Conservation (phyloP, 2,888 invertebrate species). For the Lamellibrachia columna region DNA sequence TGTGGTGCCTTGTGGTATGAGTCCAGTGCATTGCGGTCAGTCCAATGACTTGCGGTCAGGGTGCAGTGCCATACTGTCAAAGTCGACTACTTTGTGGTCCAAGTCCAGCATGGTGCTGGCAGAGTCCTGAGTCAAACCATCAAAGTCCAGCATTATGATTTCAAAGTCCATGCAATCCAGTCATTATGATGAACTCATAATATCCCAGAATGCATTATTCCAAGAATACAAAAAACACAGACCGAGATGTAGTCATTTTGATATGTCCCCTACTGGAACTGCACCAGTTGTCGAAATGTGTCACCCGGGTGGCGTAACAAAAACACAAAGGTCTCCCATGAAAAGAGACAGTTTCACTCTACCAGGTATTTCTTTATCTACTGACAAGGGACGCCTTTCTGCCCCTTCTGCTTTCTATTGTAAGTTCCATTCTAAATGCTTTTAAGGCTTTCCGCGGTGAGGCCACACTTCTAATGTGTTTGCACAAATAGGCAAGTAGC, state of each 20-base stretch:
- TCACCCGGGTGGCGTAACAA: neutral
- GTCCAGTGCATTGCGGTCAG: neutral
- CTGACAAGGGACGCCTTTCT: neutral
- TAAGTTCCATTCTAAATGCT: neutral
- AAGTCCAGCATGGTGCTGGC: neutral
- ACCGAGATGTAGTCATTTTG: neutral
- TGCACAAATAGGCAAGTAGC: neutral
- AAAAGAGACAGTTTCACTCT: neutral
- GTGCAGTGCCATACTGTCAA: neutral
- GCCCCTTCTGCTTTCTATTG: neutral
- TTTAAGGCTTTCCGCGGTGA: neutral
- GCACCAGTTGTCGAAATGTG: neutral
- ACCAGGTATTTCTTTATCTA: neutral
- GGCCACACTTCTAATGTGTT: neutral
- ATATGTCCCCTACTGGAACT: neutral
- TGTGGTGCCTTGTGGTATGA: neutral
- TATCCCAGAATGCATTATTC: neutral
- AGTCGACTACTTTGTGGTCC: neutral
- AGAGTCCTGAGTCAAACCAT: neutral
- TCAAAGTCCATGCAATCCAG: neutral
- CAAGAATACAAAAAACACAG: neutral
- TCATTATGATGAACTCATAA: neutral
- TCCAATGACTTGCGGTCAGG: neutral
- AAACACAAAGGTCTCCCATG: neutral
- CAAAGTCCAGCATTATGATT: neutral